Percentiles rank a stretch among this genome's conserved stretches.
Conservation (phyloP, 2,888 invertebrate genomes). For the Eristalis intricaria region DNA sequence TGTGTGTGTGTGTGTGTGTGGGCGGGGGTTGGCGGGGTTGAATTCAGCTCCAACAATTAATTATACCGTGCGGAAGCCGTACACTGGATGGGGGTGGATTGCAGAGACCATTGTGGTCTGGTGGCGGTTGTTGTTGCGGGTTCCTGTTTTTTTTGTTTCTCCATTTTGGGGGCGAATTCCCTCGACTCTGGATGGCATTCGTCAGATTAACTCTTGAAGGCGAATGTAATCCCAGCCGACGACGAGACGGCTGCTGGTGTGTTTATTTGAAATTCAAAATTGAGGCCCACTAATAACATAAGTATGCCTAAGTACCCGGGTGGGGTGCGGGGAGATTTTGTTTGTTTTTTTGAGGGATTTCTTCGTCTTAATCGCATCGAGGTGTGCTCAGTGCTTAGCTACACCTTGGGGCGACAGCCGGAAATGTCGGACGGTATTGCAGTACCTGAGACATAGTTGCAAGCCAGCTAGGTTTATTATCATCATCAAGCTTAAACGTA, state of each 20-base stretch:
- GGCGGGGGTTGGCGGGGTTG: neutral
- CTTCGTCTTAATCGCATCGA: too few species aligned
- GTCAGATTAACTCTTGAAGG: neutral
- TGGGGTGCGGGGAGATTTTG: neutral
- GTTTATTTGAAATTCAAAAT: neutral
- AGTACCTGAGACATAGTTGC: too few species aligned
- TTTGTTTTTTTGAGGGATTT: too few species aligned
- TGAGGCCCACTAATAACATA: neutral
- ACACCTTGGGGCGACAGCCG: too few species aligned
- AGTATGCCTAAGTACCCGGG: neutral
- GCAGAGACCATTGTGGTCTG: neutral
- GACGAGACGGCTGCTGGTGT: neutral
- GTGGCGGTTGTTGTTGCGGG: neutral
- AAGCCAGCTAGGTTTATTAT: too few species aligned
- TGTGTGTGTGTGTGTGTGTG: neutral
- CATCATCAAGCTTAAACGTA: too few species aligned
- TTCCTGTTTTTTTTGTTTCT: neutral
- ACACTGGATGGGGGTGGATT: neutral
- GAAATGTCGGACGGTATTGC: too few species aligned
- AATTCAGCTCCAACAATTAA: conserved; percentile 6
- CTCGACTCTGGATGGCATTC: neutral
- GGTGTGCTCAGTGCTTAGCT: too few species aligned
- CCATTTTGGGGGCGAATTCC: neutral
- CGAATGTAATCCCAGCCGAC: neutral
- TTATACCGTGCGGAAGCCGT: neutral